Percentiles rank a stretch among this genome's conserved stretches.
These are phyloP conservation scores for Ametastegia equiseti DNA, from an alignment of 2,888 invertebrate species.

Conservation along the genomic window DNA sequence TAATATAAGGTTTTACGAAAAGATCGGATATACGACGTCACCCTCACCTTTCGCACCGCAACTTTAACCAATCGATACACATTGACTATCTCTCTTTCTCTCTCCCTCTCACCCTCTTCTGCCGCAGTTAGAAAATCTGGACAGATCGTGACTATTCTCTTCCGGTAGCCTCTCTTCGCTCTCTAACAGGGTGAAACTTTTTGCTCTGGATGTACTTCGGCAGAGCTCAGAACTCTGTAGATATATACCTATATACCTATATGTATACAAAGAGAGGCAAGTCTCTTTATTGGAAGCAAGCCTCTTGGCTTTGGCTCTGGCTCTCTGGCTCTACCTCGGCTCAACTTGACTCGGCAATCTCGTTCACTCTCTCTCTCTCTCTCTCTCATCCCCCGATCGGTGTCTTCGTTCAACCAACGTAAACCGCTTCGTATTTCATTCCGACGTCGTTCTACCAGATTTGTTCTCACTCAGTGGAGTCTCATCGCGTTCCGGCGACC, in stretches of 20 bases:
- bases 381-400: constrained; percentile 48
- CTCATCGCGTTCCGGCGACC: constrained; percentile 38
- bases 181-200: constrained; percentile 6
- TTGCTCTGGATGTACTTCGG: constrained; percentile 27
- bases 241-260: no score
- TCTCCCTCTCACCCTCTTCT: not conserved
- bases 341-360: constrained; percentile 44
- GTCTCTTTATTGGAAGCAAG: constrained; percentile 60
- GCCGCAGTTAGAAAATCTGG: constrained; percentile 24
- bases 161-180: not conserved
- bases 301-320: constrained; percentile 51
- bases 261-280: not conserved
- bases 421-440: constrained; percentile 53
- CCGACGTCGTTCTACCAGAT: constrained; percentile 53
- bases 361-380: constrained; percentile 52
- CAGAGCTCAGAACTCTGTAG: constrained; percentile 10
- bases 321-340: constrained; percentile 1
- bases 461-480: constrained; percentile 54
- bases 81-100: no score
- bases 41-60: not conserved
- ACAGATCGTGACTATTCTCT: constrained; percentile 10
- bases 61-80: constrained; percentile 25
- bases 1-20: not conserved
- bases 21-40: constrained; percentile 8
- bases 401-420: constrained; percentile 46